Percentiles rank a stretch among this genome's conserved stretches.
phyloP scores from a whole-genome alignment of 2,113 vertebrate genomes.

The Brevimyrus niger region DNA sequence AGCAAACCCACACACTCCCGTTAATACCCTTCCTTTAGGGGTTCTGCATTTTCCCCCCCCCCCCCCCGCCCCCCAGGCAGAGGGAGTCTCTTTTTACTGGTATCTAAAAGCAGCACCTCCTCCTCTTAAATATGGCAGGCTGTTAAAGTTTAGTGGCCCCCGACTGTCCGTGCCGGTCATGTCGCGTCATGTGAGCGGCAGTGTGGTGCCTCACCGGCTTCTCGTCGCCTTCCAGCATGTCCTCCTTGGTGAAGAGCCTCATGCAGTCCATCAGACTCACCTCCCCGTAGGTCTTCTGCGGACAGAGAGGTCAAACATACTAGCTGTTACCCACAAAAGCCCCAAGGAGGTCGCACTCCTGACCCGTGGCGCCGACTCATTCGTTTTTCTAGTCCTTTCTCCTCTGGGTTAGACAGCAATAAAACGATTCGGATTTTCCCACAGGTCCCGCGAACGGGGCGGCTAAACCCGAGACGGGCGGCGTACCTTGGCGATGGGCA shows the following conservation, averaged over 20 bases:
- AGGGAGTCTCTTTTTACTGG: not conserved
- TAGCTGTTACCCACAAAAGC: not conserved
- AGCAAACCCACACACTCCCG: not conserved
- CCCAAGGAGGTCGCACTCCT: not conserved
- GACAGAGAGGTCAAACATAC: slow-evolving; percentile 12
- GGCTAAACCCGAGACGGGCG: not conserved
- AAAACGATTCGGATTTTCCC: not conserved
- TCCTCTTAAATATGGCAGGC: not conserved
- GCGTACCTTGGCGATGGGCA: slow-evolving; percentile 85
- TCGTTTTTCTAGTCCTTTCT: not conserved
- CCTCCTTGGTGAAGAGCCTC: slow-evolving; percentile 88
- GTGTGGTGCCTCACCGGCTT: slow-evolving; percentile 66
- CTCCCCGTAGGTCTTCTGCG: slow-evolving; percentile 71
- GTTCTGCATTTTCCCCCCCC: not conserved
- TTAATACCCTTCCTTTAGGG: not conserved
- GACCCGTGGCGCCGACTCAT: not conserved
- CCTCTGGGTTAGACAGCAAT: not conserved
- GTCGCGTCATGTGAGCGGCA: not conserved
- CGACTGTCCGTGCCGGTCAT: not conserved
- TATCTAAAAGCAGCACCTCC: not conserved
- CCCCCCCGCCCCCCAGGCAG: not conserved
- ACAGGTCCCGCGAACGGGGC: not conserved
- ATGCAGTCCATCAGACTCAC: slow-evolving; percentile 86
- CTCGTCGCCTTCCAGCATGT: slow-evolving; percentile 86
- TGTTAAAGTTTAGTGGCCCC: not conserved